These are phyloP conservation scores for Ophion slaviceki DNA, from an alignment of 2,888 invertebrate species.

Conservation along the genomic window DNA sequence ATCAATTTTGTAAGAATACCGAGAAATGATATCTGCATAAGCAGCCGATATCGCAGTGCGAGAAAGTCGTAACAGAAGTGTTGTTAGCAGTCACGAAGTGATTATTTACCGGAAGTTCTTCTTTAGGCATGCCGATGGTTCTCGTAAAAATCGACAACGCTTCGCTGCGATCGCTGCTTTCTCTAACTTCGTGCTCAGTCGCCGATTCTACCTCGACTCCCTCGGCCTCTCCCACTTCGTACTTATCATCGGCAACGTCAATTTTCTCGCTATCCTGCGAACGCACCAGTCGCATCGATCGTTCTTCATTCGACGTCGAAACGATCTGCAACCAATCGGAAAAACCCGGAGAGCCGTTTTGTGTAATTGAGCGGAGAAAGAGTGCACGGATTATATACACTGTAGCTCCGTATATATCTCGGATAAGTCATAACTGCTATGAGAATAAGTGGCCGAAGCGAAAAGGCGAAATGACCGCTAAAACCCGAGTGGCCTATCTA, in stretches of 20 bases:
- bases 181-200: background rate
- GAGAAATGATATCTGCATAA: conserved; percentile 17
- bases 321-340: conserved; percentile 5
- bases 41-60: background rate
- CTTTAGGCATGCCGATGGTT: conserved; percentile 63
- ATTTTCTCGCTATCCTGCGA: background rate
- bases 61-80: background rate
- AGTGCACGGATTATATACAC: background rate
- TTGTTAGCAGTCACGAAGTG: background rate
- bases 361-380: background rate
- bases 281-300: conserved; percentile 4
- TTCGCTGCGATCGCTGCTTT: conserved; percentile 45
- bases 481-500: background rate
- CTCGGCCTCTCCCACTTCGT: background rate
- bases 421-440: background rate
- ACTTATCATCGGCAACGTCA: background rate
- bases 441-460: background rate
- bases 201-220: background rate
- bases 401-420: background rate
- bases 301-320: conserved; percentile 11
- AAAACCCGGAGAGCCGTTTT: background rate
- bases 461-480: background rate
- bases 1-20: conserved; percentile 37
- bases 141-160: conserved; percentile 66
- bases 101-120: conserved; percentile 66